Conservation (phyloP, 2,113 vertebrate species). For the Carassius auratus region DNA sequence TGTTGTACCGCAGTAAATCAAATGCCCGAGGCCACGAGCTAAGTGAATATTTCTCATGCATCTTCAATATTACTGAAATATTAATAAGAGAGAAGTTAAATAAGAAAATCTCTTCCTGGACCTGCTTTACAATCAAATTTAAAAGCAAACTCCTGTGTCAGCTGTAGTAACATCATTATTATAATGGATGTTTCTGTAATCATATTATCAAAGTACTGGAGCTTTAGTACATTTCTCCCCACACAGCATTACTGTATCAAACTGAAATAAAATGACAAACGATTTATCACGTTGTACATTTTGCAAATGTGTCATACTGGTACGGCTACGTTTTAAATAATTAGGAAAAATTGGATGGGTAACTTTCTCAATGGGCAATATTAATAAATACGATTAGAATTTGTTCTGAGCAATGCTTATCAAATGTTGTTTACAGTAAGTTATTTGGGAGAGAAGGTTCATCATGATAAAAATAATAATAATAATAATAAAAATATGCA, state of each 20-base stretch:
- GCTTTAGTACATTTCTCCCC: not conserved
- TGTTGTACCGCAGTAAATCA: constrained; percentile 37
- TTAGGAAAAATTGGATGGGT: not conserved
- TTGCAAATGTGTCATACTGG: constrained; percentile 1
- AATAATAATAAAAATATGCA: not conserved
- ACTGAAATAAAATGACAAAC: constrained; percentile 11
- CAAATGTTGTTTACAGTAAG: not conserved
- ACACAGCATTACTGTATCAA: not conserved
- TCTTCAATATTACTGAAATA: constrained; percentile 40
- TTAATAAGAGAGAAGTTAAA: constrained; percentile 32
- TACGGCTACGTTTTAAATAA: not conserved
- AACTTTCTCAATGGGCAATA: not conserved
- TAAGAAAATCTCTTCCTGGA: constrained; percentile 13
- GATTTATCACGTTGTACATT: constrained; percentile 23
- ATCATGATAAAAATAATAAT: no score
- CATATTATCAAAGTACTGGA: constrained; percentile 7
- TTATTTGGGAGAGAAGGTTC: no score
- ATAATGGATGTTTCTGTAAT: constrained; percentile 40
- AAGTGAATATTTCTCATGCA: constrained; percentile 39
- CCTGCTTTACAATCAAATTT: constrained; percentile 34
- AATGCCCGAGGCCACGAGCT: constrained; percentile 23
- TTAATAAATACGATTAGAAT: not conserved
- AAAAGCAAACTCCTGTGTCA: constrained; percentile 6
- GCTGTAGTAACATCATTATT: constrained; percentile 30
- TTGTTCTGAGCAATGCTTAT: not conserved